A percentile compares a stretch with the other conserved stretches of the same genome.
These are phyloP conservation scores for Dreissena polymorpha DNA, from an alignment of 1,140 invertebrate genomes.

Conservation along the genomic window DNA sequence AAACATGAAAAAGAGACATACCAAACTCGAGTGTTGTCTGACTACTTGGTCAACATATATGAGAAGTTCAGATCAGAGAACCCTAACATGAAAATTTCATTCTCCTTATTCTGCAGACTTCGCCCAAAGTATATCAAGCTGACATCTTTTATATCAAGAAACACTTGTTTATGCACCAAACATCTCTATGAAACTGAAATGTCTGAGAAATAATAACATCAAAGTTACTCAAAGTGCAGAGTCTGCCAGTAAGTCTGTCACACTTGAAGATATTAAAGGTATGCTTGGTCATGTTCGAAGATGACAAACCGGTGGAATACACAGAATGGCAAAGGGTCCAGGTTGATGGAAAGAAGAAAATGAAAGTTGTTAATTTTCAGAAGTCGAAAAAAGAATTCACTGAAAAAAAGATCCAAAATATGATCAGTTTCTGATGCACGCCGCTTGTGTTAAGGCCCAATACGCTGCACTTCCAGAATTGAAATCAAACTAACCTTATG, in stretches of 20 bases:
- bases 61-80: not conserved
- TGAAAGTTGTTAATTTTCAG: slow-evolving; percentile 26
- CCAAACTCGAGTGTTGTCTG: no score
- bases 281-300: not conserved
- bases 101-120: not conserved
- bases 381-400: slow-evolving; percentile 12
- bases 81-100: not conserved
- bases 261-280: not conserved
- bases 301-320: not conserved
- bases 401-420: not conserved
- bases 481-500: slow-evolving; percentile 22
- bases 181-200: slow-evolving; percentile 3
- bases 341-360: slow-evolving; percentile 26
- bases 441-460: not conserved
- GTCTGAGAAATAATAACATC: not conserved
- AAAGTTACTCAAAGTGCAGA: not conserved
- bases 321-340: slow-evolving; percentile 4
- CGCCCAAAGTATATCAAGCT: not conserved
- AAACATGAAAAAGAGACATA: no score
- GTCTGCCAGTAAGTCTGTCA: not conserved
- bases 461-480: slow-evolving; percentile 39
- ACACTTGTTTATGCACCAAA: not conserved
- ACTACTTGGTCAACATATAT: no score
- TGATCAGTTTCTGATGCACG: slow-evolving; percentile 15
- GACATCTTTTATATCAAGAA: not conserved